Base-by-base conservation (phyloP, 2,113 vertebrate genomes). In the Centropus bengalensis region DNA sequence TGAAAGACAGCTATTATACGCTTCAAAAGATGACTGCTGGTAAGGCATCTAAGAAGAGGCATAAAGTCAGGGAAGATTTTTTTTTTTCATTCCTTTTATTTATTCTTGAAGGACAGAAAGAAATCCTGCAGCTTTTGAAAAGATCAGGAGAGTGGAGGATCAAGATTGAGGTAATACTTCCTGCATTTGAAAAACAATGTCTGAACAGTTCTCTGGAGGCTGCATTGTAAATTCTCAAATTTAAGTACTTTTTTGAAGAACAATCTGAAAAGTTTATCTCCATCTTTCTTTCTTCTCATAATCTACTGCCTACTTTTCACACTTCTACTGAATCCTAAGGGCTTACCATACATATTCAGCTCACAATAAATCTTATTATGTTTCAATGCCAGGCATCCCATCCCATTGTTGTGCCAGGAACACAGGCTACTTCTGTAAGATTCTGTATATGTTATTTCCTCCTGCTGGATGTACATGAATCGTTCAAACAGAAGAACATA, bases 341-440 rank as follows among this genome's bases (percentile, higher is more conserved):
- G 68, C 32, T 96, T 88, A 82, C 74, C 60, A 27, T 64, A 70
- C 36, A 32, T 67, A 91, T 58, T 94, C 82, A 91, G 59, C 66
- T 96, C 76, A 81, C 36, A 82, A 44, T 44, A 95, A 96, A 96
- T 94, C 62, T 88, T 71, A 88, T 92, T 94, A 82, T 81, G 59
- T 81, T 93, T 83, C 78, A 70, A 1, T 40, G 64, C 30, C 78
- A 67, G 49, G n/a, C 44, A 84, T 75, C 67, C 38, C 63, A 76
- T 82, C 58, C 79, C 42, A 60, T 86, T 82, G 64, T 81, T 93
- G 68, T 88, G 54, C 54, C 70, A 88, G 62, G 21, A 87, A 75
- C 55, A 68, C 38, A 44, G 40, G 75, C 51, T 92, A 44, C 60
- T 79, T 88, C 77, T 79, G 24, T 60, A 44, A 55, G 52, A 68